Base-by-base conservation (phyloP, 2,797 vertebrate genomes). In the Pogonophryne albipinna region DNA sequence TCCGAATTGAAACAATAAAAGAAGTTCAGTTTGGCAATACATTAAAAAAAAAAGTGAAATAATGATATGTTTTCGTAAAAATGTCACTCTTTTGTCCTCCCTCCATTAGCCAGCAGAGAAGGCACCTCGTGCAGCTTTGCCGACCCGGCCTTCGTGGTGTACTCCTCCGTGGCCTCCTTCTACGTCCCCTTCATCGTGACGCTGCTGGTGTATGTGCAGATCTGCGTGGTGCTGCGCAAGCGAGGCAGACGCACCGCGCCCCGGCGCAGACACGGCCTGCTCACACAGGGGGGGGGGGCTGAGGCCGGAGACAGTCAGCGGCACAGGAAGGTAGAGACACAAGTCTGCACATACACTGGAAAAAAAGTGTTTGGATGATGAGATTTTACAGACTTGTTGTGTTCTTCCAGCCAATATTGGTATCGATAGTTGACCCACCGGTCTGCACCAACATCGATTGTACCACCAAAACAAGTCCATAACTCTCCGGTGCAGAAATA, bases 91-190 rank as follows among this genome's bases (percentile, higher is more conserved):
- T 42, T 2, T 10, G 27, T 56, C 20, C n/a, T 55, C 23, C 53
- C 34, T 69, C 6, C 57, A 16, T 45, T 69, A 95, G 95, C 89
- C 11, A 90, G 44, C 66, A 87, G 86, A 10, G 93, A 95, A 51
- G 92, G 92, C n/a, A 91, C 89, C 72, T 92, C 91, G 0, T 96
- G 95, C 84, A 95, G 92, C 85, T 95, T 96, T 49, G 93, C 94
- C 1, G 94, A 96, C 81, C 95, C 95, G 0, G 93, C 94, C 68
- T 95, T 95, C 1, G 95, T 96, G 44, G 91, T 96, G 14, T 96
- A 96, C 86, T 96, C 95, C 0, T 96, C 95, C 0, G 94, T 96
- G 51, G 94, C 94, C n/a, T 96, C 95, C 53, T 96, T 96, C 89
- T 96, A 95, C 46, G 94, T 95, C 4, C 95, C 95, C 60, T 96